phyloP scores from a whole-genome alignment of 2,797 vertebrate genomes.

The Sylvia borin region DNA sequence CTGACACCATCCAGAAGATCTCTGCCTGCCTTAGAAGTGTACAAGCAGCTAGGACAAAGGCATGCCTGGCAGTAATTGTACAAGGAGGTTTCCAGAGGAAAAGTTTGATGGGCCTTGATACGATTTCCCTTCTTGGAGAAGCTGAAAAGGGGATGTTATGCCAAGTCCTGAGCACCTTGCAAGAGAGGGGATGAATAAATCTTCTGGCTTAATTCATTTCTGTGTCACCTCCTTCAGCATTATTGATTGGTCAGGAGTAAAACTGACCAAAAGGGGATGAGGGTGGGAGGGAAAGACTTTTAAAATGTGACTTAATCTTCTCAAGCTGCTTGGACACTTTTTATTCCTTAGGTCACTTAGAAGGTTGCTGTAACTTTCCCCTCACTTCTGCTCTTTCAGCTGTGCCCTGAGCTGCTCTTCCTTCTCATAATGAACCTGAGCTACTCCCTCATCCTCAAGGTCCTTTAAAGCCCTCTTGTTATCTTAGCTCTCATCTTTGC shows the following conservation, averaged over 20 bases:
- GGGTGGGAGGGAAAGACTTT: background rate
- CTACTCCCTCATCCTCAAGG: constrained; percentile 38
- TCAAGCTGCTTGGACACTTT: background rate
- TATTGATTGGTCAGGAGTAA: constrained; percentile 22
- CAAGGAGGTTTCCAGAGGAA: background rate
- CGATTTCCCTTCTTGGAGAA: background rate
- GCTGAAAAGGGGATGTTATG: background rate
- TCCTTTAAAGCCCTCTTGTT: background rate
- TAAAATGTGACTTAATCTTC: constrained; percentile 31
- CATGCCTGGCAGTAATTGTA: background rate
- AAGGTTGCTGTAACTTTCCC: constrained; percentile 39
- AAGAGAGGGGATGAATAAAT: constrained; percentile 7
- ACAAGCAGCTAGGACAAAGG: background rate
- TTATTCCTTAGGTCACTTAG: constrained; percentile 3
- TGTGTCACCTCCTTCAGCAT: background rate
- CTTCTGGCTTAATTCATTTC: constrained; percentile 19
- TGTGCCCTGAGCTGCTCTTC: background rate
- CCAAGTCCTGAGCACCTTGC: background rate
- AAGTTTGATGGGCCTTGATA: background rate
- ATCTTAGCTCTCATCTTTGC: constrained; percentile 38
- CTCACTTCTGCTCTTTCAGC: constrained; percentile 7
- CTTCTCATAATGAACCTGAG: background rate
- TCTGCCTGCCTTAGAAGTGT: background rate
- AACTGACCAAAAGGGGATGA: background rate
- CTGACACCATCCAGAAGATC: background rate